phyloP scores from a whole-genome alignment of 2,888 invertebrate genomes.

The Cacoxenus indagator region DNA sequence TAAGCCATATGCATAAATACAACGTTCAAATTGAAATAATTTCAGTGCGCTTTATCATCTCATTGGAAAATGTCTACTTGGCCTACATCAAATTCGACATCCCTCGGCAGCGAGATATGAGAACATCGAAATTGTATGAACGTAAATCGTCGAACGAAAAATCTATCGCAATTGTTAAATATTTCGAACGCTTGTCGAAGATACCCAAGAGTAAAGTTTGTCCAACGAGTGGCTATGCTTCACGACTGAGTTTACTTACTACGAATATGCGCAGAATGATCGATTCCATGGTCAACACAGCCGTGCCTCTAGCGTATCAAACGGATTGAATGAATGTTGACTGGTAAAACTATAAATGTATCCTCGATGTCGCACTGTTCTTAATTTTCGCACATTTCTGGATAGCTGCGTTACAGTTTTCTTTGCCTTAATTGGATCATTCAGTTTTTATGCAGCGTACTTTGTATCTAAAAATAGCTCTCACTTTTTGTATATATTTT shows the following conservation, averaged over 20 bases:
- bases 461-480: too few relatives aligned
- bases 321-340: too few relatives aligned
- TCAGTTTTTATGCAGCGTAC: too few relatives aligned
- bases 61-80: slow-evolving; percentile 57
- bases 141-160: background rate
- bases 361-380: too few relatives aligned
- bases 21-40: background rate
- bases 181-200: slow-evolving; percentile 49
- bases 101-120: slow-evolving; percentile 18
- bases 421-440: too few relatives aligned
- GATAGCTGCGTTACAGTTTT: too few relatives aligned
- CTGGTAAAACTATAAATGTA: too few relatives aligned
- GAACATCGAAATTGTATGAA: background rate
- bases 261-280: slow-evolving; percentile 36
- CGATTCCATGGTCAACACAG: slow-evolving; percentile 41
- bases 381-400: too few relatives aligned
- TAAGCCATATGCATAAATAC: background rate
- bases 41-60: slow-evolving; percentile 48
- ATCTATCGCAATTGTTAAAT: slow-evolving; percentile 37
- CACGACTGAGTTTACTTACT: slow-evolving; percentile 20
- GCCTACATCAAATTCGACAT: slow-evolving; percentile 50
- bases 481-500: too few relatives aligned
- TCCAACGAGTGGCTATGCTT: slow-evolving; percentile 42
- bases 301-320: too few relatives aligned
- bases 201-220: slow-evolving; percentile 49